phyloP scores from a whole-genome alignment of 2,113 vertebrate species.

The Tricholaema leucomelas region DNA sequence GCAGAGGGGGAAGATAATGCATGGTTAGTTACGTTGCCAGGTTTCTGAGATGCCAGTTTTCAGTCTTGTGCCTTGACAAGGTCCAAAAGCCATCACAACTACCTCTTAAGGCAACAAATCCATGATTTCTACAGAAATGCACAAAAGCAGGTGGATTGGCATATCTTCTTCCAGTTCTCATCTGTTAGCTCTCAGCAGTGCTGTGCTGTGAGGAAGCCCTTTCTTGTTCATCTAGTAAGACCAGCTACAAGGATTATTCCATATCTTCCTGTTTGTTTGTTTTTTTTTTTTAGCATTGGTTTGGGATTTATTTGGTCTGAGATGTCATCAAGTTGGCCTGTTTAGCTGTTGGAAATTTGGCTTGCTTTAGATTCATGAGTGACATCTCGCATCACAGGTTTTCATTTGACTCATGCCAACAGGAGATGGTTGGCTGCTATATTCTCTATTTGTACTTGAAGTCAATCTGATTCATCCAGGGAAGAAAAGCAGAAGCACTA shows the following conservation, averaged over 20 bases:
- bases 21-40: conserved; percentile 15
- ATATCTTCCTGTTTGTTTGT: background rate
- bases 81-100: background rate
- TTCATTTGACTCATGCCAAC: background rate
- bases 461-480: background rate
- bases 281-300: background rate
- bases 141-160: background rate
- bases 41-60: background rate
- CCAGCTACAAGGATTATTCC: background rate
- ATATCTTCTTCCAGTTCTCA: background rate
- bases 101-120: background rate
- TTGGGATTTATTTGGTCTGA: background rate
- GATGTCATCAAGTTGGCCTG: background rate
- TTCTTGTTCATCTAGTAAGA: background rate
- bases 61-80: background rate
- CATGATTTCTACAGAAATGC: background rate
- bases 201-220: background rate
- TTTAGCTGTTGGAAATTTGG: background rate
- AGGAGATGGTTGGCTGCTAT: background rate
- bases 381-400: background rate
- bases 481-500: background rate
- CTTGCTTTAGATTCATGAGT: background rate
- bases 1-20: too few species aligned
- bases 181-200: background rate
- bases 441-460: background rate